Percentiles rank a stretch among this genome's conserved stretches.
These are phyloP conservation scores for Hypsibius dujardini DNA, from an alignment of 1,140 invertebrate genomes.

Conservation along the genomic window DNA sequence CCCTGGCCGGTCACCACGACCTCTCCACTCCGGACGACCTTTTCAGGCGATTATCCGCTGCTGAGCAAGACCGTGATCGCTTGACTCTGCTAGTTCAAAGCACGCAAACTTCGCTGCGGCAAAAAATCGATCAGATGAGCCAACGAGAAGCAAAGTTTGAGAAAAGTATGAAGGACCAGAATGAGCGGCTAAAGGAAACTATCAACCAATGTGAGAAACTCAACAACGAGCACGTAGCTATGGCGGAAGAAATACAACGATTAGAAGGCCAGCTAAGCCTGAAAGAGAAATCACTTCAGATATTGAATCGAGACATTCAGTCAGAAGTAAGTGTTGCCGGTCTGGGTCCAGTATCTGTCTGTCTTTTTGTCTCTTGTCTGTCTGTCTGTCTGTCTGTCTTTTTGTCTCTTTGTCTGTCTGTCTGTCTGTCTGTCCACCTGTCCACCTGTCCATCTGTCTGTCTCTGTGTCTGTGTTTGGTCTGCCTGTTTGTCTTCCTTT, in stretches of 20 bases:
- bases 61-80: neutral
- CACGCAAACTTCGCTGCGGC: neutral
- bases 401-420: too few species aligned
- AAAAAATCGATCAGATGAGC: constrained; percentile 6
- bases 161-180: constrained; percentile 14
- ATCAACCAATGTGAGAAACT: neutral
- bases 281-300: constrained; percentile 6
- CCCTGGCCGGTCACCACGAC: neutral
- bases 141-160: neutral
- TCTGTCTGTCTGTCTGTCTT: too few species aligned
- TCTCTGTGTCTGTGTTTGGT: too few species aligned
- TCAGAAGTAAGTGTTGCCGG: neutral
- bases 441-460: neutral
- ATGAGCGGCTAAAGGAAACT: constrained; percentile 2
- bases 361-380: too few species aligned
- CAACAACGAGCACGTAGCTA: neutral
- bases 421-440: too few species aligned
- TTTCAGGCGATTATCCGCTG: neutral
- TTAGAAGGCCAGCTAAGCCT: neutral
- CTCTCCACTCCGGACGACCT: constrained; percentile 1
- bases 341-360: too few species aligned
- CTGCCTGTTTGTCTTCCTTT: too few species aligned
- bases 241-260: constrained; percentile 15
- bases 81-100: neutral
- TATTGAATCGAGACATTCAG: constrained; percentile 7